These are phyloP conservation scores for Habroteleia sp. DNA, from an alignment of 2,888 invertebrate species.

Conservation along the genomic window DNA sequence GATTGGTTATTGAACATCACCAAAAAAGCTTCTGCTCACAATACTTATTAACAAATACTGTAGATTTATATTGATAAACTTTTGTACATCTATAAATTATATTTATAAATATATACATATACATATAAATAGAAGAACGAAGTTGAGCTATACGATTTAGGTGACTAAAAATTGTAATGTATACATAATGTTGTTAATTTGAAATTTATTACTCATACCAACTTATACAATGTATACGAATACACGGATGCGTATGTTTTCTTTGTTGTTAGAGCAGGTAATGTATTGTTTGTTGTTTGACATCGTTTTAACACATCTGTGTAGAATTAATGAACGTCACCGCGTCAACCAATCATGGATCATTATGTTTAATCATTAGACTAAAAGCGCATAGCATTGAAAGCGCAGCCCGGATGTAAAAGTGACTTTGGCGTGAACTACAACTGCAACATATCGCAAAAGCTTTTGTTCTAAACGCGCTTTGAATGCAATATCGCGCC, in stretches of 20 bases:
- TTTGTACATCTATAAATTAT: slow-evolving; percentile 8
- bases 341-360: slow-evolving; percentile 61
- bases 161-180: slow-evolving; percentile 9
- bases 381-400: slow-evolving; percentile 12
- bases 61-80: slow-evolving; percentile 38
- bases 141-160: slow-evolving; percentile 22
- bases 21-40: slow-evolving; percentile 51
- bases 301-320: slow-evolving; percentile 52
- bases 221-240: slow-evolving; percentile 12
- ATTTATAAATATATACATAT: slow-evolving; percentile 11
- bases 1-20: slow-evolving; percentile 45
- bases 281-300: slow-evolving; percentile 73
- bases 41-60: slow-evolving; percentile 47
- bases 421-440: not conserved
- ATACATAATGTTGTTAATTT: slow-evolving; percentile 12
- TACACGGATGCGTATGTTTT: slow-evolving; percentile 48
- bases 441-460: slow-evolving; percentile 17
- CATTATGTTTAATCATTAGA: slow-evolving; percentile 54
- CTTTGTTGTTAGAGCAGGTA: slow-evolving; percentile 70
- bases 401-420: slow-evolving; percentile 12
- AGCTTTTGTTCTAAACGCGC: slow-evolving; percentile 11
- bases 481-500: slow-evolving; percentile 35
- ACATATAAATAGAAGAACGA: slow-evolving; percentile 29
- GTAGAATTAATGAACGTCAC: slow-evolving; percentile 55
- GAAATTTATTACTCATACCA: slow-evolving; percentile 13